Evolutionary conservation across 37 sponge, comb jelly and placozoan species (phyloP).

Genomic region (Halichondria panicea): DNA sequence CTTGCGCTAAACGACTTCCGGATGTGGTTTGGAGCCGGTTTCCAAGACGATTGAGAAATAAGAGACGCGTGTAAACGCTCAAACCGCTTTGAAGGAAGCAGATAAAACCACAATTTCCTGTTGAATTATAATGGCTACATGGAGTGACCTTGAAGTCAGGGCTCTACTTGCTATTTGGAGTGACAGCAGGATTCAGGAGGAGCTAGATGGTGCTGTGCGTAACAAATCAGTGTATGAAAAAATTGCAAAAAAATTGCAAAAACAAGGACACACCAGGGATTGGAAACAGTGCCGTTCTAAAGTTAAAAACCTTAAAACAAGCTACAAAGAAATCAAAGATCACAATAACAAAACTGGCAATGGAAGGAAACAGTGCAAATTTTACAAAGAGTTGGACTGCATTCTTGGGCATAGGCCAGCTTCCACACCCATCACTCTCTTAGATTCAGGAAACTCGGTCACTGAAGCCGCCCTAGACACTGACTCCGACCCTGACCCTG

Average conservation of each 20-base stretch:
- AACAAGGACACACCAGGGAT: conserved; percentile 2
- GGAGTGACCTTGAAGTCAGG: neutral
- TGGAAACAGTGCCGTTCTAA: neutral
- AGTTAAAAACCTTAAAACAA: conserved; percentile 8
- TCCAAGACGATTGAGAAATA: no score
- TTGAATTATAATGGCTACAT: no score
- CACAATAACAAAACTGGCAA: neutral
- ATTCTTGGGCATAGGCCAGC: conserved; percentile 3
- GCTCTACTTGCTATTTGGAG: neutral
- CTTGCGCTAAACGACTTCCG: no score
- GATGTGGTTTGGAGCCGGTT: no score
- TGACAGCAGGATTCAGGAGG: neutral
- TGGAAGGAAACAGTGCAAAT: neutral
- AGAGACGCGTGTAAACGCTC: no score
- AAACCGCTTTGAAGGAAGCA: no score
- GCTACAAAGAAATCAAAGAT: neutral
- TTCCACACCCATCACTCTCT: neutral
- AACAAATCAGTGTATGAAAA: neutral
- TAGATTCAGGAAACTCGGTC: no score
- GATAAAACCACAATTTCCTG: no score
- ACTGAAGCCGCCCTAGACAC: no score
- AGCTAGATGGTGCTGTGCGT: neutral
- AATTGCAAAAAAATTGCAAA: neutral
- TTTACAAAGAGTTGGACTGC: neutral
- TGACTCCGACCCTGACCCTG: no score